Evolutionary conservation across 2,113 vertebrate species (phyloP).

Genomic region (Felis chaus): DNA sequence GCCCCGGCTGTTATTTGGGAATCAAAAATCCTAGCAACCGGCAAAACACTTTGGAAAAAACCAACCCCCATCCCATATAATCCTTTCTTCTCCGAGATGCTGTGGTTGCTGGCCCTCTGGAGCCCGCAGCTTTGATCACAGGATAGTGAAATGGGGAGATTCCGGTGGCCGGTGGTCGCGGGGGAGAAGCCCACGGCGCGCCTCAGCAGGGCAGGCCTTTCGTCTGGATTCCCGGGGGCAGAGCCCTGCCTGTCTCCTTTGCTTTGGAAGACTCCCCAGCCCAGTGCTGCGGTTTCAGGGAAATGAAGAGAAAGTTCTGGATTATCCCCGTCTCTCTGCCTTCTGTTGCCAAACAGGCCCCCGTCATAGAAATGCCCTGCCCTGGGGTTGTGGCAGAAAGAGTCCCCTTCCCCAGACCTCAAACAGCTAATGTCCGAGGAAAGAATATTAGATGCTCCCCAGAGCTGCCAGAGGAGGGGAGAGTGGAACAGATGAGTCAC

Average conservation of each 20-base stretch:
- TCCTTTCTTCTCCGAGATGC: neutral
- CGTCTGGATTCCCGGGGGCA: neutral
- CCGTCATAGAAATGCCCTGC: neutral
- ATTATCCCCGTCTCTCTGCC: neutral
- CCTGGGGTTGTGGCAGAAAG: neutral
- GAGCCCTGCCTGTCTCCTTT: neutral
- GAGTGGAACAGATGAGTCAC: neutral
- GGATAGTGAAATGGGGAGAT: neutral
- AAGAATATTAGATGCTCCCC: neutral
- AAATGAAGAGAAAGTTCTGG: slow-evolving; percentile 15
- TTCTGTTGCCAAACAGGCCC: neutral
- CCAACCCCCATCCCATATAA: slow-evolving; percentile 47
- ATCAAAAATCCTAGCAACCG: slow-evolving; percentile 83
- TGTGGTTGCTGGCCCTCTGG: neutral
- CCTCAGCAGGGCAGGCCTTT: neutral
- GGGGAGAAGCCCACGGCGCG: neutral
- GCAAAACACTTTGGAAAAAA: slow-evolving; percentile 64
- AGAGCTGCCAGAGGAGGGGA: neutral
- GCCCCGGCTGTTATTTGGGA: slow-evolving; percentile 82
- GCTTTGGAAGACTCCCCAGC: neutral
- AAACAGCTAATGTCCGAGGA: neutral
- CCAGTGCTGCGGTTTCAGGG: neutral
- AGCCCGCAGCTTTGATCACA: neutral
- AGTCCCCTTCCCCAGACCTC: neutral
- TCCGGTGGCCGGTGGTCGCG: too few relatives aligned